phyloP scores from a whole-genome alignment of 2,113 vertebrate species.

The Lamprotornis superbus region DNA sequence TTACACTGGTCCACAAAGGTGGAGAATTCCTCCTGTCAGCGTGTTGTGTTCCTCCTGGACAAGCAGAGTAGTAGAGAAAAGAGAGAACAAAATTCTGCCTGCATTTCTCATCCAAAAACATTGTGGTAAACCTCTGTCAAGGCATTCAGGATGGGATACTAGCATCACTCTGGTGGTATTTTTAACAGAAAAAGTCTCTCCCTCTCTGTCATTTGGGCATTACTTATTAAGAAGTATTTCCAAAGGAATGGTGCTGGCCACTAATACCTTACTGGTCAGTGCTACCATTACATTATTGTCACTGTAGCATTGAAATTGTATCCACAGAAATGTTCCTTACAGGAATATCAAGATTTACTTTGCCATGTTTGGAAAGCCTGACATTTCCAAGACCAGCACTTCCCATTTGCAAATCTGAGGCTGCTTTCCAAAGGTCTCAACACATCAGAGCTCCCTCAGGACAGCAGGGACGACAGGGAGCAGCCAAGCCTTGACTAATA shows the following conservation, averaged over 20 bases:
- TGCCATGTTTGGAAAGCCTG: slow-evolving; percentile 10
- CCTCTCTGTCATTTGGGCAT: neutral
- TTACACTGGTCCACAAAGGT: neutral
- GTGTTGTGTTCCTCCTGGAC: neutral
- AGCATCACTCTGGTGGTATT: neutral
- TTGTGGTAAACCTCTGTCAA: neutral
- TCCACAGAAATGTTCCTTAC: neutral
- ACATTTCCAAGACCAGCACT: slow-evolving; percentile 7
- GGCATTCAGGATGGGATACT: neutral
- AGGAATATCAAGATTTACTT: neutral
- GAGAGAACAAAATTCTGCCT: neutral
- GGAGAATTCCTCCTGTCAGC: neutral
- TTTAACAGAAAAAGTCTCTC: neutral
- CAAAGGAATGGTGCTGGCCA: neutral
- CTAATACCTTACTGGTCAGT: neutral
- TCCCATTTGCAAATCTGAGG: neutral
- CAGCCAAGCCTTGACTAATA: neutral
- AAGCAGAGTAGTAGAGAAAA: neutral
- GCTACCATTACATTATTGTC: neutral
- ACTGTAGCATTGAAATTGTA: neutral
- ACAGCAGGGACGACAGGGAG: neutral
- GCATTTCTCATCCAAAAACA: neutral
- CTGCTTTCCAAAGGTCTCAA: neutral
- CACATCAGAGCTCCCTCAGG: neutral
- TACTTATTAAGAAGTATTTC: neutral